Conservation (phyloP, 2,888 invertebrate species). For the Sepioteuthis lessoniana region DNA sequence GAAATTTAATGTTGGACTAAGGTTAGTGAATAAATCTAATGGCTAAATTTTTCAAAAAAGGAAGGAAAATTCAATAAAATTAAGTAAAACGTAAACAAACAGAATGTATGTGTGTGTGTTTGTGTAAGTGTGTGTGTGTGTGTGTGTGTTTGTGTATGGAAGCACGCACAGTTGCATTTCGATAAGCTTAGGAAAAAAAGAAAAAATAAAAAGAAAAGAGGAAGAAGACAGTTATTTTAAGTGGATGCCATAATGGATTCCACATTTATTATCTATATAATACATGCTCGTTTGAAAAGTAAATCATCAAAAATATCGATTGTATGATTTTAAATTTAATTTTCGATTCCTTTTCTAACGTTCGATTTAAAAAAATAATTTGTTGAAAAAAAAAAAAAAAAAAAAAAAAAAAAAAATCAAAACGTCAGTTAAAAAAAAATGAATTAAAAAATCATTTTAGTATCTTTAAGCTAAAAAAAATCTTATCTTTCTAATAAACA, state of each 20-base stretch:
- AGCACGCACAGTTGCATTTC: background rate
- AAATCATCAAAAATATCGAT: background rate
- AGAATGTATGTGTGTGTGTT: background rate
- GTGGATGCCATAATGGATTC: conserved; percentile 13
- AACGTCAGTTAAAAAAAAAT: too few species aligned
- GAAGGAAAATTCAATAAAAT: background rate
- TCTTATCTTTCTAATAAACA: too few species aligned
- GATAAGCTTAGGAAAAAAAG: background rate
- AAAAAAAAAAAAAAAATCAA: too few species aligned
- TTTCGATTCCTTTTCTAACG: background rate
- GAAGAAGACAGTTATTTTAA: conserved; percentile 33
- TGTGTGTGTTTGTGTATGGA: background rate
- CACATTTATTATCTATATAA: background rate
- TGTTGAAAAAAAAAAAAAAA: background rate
- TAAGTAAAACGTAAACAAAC: background rate
- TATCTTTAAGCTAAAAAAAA: background rate
- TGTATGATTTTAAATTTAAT: background rate
- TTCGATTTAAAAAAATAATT: background rate
- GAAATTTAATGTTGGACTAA: background rate
- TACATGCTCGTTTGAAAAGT: background rate
- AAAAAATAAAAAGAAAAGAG: background rate
- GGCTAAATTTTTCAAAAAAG: background rate
- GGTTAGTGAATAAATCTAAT: background rate
- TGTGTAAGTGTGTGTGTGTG: background rate
- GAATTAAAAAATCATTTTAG: background rate